Evolutionary conservation across 2,113 vertebrate species (phyloP).

Genomic region (Hucho hucho): DNA sequence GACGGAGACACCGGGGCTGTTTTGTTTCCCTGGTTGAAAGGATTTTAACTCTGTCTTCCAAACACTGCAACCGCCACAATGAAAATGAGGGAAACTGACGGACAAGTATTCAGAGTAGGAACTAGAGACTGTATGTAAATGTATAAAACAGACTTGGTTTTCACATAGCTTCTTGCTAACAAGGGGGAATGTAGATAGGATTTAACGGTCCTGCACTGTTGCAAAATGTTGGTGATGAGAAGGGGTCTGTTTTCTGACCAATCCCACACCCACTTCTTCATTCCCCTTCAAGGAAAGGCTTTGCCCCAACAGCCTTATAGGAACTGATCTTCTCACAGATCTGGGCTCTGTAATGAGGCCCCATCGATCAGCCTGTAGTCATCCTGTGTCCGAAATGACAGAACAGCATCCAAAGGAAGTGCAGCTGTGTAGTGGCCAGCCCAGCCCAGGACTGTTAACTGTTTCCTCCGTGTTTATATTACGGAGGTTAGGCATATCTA

Average conservation of each 20-base stretch:
- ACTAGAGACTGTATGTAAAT: neutral
- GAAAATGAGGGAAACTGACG: neutral
- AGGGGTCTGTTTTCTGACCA: neutral
- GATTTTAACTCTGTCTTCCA: constrained; percentile 15
- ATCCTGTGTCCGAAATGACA: neutral
- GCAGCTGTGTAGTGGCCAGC: neutral
- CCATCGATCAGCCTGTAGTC: neutral
- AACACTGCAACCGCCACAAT: neutral
- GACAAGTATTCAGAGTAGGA: too few species aligned
- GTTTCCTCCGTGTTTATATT: neutral
- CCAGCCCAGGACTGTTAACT: neutral
- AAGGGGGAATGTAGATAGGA: too few species aligned
- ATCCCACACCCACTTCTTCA: neutral
- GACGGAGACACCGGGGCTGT: neutral
- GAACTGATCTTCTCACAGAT: neutral
- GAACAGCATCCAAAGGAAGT: neutral
- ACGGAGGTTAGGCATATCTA: neutral
- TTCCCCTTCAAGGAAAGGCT: neutral
- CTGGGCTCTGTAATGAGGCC: neutral
- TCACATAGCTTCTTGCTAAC: too few species aligned
- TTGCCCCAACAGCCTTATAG: neutral
- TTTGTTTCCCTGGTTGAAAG: constrained; percentile 16
- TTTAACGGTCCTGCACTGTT: too few species aligned
- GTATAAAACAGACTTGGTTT: too few species aligned
- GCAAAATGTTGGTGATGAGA: too few species aligned